Base-by-base conservation (phyloP, 2,113 vertebrate species). In the Actenoides lindsayi region DNA sequence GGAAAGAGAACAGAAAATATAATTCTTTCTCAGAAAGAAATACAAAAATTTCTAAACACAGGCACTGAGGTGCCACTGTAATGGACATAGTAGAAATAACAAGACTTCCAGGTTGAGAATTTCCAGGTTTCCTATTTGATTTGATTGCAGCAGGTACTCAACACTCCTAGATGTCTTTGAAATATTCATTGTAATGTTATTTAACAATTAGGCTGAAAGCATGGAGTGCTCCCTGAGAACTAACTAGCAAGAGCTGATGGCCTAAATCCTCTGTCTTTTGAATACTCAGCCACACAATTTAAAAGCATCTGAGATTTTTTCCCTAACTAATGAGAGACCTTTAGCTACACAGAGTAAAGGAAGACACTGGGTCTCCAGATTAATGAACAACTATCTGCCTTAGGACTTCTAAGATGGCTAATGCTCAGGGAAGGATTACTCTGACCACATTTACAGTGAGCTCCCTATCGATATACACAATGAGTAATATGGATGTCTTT, bases 201-300 rank as follows among this genome's bases (percentile, higher is more conserved):
- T 92, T 50, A 92, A 91, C 39, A 84, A 84, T 89, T 87, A 91
- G 50, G 73, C 28, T 94, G 95, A 73, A 94, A 89, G 57, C 50
- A 35, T 59, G 62, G 90, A 53, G 33, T 0, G 2, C 57, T 94
- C 54, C 65, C 65, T 4, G 12, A 71, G 65, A 93, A 63, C 70
- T 90, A 90, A 70, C 60, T 83, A 62, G 86, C 92, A 89, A 82
- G 65, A 81, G 31, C 57, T 79, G 62, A 71, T 73, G 44, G 73
- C 48, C 75, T 86, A 87, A 92, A 64, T 89, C 68, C 68, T 87
- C 63, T 82, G 56, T 62, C 89, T 89, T 90, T 89, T 90, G 86
- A 91, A 76, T 80, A 54, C 31, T 76, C 37, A 73, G 19, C 35
- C 31, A 41, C 50, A 65, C 3, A 54, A 28, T 92, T 69, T 84